Evolutionary conservation across 2,888 invertebrate genomes (phyloP), one percentile per base, ranked within the genome.

Genomic region (Protodeltote pygarga): DNA sequence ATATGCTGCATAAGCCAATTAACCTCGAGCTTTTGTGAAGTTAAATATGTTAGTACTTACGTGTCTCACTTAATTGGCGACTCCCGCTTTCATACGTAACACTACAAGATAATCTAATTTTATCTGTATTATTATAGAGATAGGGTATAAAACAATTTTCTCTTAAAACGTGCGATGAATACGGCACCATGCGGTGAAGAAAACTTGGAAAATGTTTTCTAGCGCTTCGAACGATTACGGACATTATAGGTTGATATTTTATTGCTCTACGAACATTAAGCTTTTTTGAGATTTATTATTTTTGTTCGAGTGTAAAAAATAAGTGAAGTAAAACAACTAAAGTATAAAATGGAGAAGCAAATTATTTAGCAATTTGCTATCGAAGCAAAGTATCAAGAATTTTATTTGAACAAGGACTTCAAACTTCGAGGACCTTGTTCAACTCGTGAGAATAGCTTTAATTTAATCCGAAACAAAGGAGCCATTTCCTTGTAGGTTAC

Each of bases 241-340:
- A 60, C 53, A 61, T 69, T 61, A 62, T 57, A 31, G 35, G 42
- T 47, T 47, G 55, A 46, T 63, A 52, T 65, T 73, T 67, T 66
- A 70, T 60, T 59, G 48, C 40, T 37, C 32, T 29, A 19, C 28
- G 31, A 35, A 40, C 40, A 34, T 32, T 48, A 40, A 46, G 31
- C 60, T 58, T 38, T 14, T 29, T 24, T 9, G 2, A 33, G 28
- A 47, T 46, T 49, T 32, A 35, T 42, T 21, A 41, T 35, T 44
- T 54, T 53, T 46, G 37, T 49, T 42, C 48, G 20, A 49, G 41
- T 23, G 4, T n/a, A 10, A 25, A 17, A 48, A 49, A 14, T 23
- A 37, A 31, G 24, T 14, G 37, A 49, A 46, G 19, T 32, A 9
- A 32, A 60, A 50, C 25, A 39, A 9, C 21, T 28, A 48, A 46